phyloP scores from a whole-genome alignment of 2,888 invertebrate species.

The Drosophila dives region DNA sequence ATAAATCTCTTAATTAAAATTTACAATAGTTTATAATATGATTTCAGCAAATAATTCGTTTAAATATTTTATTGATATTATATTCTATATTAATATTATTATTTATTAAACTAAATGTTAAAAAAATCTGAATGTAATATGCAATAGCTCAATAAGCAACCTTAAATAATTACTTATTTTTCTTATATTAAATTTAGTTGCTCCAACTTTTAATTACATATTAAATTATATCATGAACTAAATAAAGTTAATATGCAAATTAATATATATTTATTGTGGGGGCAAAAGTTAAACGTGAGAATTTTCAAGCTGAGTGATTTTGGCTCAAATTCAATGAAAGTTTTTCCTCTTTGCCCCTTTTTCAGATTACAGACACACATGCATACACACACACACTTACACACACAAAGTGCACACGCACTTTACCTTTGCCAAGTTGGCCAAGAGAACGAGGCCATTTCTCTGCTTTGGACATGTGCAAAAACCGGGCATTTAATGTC shows the following conservation, averaged over 20 bases:
- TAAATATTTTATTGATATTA: not conserved
- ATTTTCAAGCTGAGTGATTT: slow-evolving; percentile 25
- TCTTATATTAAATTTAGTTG: not conserved
- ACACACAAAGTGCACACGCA: slow-evolving; percentile 43
- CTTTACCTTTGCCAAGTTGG: slow-evolving; percentile 56
- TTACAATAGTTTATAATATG: not conserved
- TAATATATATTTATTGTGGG: slow-evolving; percentile 1
- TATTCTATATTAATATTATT: not conserved
- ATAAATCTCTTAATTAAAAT: not conserved
- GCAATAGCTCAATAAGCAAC: not conserved
- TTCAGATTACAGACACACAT: slow-evolving; percentile 29
- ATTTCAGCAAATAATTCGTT: not conserved
- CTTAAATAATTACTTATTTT: not conserved
- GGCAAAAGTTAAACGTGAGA: slow-evolving; percentile 1
- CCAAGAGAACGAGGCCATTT: slow-evolving; percentile 35
- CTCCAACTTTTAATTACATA: not conserved
- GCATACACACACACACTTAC: slow-evolving; percentile 41
- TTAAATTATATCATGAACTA: not conserved
- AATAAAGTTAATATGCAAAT: not conserved
- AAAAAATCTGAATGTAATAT: not conserved
- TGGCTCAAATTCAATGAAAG: slow-evolving; percentile 34
- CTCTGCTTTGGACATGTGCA: slow-evolving; percentile 71
- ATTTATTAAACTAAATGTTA: not conserved
- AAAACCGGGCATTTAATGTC: slow-evolving; percentile 67
- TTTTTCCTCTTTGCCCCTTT: slow-evolving; percentile 2